Conservation (phyloP, 2,113 vertebrate species). For the Etheostoma cragini region DNA sequence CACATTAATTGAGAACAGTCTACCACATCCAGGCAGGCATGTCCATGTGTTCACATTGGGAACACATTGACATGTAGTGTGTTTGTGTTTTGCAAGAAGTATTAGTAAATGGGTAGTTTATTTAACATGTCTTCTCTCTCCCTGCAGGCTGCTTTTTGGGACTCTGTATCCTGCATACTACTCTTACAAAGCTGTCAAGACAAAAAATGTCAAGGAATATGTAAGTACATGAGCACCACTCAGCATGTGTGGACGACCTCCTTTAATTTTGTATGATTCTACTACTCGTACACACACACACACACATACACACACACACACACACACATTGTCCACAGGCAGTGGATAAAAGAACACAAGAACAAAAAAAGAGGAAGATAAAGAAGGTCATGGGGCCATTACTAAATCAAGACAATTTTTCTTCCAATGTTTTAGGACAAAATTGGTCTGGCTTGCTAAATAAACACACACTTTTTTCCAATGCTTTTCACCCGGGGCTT, state of each 20-base stretch:
- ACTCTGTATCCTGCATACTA: constrained; percentile 97
- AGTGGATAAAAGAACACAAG: too few relatives aligned
- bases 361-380: too few relatives aligned
- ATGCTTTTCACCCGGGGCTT: too few relatives aligned
- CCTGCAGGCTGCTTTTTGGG: constrained; percentile 92
- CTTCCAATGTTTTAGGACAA: too few relatives aligned
- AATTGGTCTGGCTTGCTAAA: too few relatives aligned
- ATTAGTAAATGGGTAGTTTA: neutral
- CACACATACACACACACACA: too few relatives aligned
- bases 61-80: neutral
- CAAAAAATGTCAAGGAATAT: constrained; percentile 99
- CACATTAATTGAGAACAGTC: neutral
- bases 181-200: constrained; percentile 99
- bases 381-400: too few relatives aligned
- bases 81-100: neutral
- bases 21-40: neutral
- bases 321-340: too few relatives aligned
- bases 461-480: too few relatives aligned
- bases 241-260: neutral
- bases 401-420: too few relatives aligned
- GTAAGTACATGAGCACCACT: constrained; percentile 85
- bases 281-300: neutral
- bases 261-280: neutral
- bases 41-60: neutral
- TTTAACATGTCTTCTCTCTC: constrained; percentile 28